Evolutionary conservation across 2,888 invertebrate genomes (phyloP).

Genomic region (Nymphalis c-album): DNA sequence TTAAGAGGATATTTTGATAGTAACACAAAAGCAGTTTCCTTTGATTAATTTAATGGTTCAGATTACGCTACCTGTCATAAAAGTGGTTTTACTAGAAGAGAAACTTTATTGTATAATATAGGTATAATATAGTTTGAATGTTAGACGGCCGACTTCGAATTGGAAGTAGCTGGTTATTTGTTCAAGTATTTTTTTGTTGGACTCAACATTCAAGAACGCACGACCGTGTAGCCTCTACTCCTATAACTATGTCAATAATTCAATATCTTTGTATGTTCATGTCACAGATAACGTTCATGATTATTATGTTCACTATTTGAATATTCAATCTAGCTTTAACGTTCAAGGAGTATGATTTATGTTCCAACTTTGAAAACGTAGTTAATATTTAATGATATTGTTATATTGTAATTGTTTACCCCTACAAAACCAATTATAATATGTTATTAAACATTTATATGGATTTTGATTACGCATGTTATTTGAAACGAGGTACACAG

Average conservation of each 20-base stretch:
- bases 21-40: slow-evolving; percentile 50
- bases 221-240: slow-evolving; percentile 27
- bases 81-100: slow-evolving; percentile 40
- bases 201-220: slow-evolving; percentile 26
- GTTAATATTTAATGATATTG: slow-evolving; percentile 6
- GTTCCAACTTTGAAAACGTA: background rate
- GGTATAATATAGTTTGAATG: slow-evolving; percentile 34
- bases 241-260: slow-evolving; percentile 36
- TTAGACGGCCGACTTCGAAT: slow-evolving; percentile 28
- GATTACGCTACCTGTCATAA: slow-evolving; percentile 44
- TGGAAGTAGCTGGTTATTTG: slow-evolving; percentile 32
- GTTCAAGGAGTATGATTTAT: slow-evolving; percentile 3
- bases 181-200: slow-evolving; percentile 28
- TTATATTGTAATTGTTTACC: background rate
- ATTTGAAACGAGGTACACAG: too few relatives aligned
- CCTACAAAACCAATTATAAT: too few relatives aligned
- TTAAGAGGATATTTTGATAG: slow-evolving; percentile 44
- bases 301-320: slow-evolving; percentile 18
- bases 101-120: slow-evolving; percentile 42
- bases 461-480: too few relatives aligned
- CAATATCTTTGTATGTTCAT: slow-evolving; percentile 33
- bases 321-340: slow-evolving; percentile 7
- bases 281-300: slow-evolving; percentile 28
- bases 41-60: slow-evolving; percentile 30
- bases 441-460: too few relatives aligned